Evolutionary conservation across 2,797 vertebrate species (phyloP).

Genomic region (Chiroxiphia lanceolata): DNA sequence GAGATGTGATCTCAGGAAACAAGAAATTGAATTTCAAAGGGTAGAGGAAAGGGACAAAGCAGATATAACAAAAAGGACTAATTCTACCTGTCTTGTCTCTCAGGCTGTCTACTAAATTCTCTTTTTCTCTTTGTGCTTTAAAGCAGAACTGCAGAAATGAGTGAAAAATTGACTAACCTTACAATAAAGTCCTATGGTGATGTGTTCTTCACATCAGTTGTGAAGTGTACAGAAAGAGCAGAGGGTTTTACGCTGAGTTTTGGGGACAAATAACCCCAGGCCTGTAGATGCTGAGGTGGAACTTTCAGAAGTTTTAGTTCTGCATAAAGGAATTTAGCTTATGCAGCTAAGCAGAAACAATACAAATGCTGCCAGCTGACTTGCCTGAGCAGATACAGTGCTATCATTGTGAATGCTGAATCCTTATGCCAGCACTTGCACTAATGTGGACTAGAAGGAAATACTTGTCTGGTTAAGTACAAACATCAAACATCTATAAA

Average conservation of each 20-base stretch:
- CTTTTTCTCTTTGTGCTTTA: slow-evolving; percentile 8
- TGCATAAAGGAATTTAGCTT: neutral
- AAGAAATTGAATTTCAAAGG: slow-evolving; percentile 33
- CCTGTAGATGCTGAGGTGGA: neutral
- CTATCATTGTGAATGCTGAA: neutral
- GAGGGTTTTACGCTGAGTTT: neutral
- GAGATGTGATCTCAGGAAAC: slow-evolving; percentile 43
- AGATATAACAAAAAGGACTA: slow-evolving; percentile 26
- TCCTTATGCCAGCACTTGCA: neutral
- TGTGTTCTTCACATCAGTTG: neutral
- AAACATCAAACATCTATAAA: slow-evolving; percentile 9
- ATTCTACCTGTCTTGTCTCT: slow-evolving; percentile 36
- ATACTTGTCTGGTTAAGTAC: neutral
- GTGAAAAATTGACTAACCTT: neutral
- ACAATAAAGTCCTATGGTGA: neutral
- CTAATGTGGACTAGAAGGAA: neutral
- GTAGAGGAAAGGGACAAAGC: neutral
- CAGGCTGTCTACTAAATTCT: neutral
- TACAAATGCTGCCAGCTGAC: neutral
- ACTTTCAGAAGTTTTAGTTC: neutral
- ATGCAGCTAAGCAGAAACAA: neutral
- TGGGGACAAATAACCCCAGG: neutral
- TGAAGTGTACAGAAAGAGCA: neutral
- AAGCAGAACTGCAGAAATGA: neutral
- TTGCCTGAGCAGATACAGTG: neutral